These are phyloP conservation scores for Aphelinus atriplicis DNA, from an alignment of 1,140 invertebrate genomes.

Conservation along the genomic window DNA sequence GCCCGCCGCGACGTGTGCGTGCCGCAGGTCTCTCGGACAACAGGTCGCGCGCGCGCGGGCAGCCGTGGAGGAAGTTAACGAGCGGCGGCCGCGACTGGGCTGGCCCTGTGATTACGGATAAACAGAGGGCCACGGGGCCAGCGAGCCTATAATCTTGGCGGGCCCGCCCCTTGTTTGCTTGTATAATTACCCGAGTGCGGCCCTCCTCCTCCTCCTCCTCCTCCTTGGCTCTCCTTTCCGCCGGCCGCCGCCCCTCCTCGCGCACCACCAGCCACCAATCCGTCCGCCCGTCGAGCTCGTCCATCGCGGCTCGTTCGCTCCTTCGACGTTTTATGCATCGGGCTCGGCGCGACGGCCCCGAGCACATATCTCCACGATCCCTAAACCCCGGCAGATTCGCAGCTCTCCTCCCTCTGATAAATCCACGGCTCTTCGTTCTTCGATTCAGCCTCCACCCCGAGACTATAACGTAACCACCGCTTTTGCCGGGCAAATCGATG, in stretches of 20 bases:
- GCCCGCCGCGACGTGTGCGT: too few species aligned
- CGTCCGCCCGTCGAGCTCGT: slow-evolving; percentile 47
- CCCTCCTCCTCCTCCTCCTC: slow-evolving; percentile 50
- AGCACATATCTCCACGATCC: too few species aligned
- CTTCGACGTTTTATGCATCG: slow-evolving; percentile 50
- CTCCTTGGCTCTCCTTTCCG: not conserved
- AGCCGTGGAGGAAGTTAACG: too few species aligned
- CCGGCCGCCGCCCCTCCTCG: slow-evolving; percentile 41
- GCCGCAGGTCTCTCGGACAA: too few species aligned
- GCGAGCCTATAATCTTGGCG: slow-evolving; percentile 59
- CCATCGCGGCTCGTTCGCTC: slow-evolving; percentile 43
- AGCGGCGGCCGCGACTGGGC: slow-evolving; percentile 39
- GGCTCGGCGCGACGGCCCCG: not conserved
- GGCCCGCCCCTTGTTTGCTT: slow-evolving; percentile 63
- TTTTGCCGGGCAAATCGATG: too few species aligned
- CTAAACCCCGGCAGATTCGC: too few species aligned
- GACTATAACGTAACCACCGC: too few species aligned
- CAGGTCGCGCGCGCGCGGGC: too few species aligned
- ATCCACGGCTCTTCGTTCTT: too few species aligned
- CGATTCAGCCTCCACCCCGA: too few species aligned
- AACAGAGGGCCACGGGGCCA: slow-evolving; percentile 51
- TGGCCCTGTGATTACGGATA: slow-evolving; percentile 61
- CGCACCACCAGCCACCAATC: slow-evolving; percentile 46
- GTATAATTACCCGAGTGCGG: slow-evolving; percentile 60
- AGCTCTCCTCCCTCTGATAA: too few species aligned